Conservation (phyloP, 1,140 invertebrate species). For the Papilio glaucus region DNA sequence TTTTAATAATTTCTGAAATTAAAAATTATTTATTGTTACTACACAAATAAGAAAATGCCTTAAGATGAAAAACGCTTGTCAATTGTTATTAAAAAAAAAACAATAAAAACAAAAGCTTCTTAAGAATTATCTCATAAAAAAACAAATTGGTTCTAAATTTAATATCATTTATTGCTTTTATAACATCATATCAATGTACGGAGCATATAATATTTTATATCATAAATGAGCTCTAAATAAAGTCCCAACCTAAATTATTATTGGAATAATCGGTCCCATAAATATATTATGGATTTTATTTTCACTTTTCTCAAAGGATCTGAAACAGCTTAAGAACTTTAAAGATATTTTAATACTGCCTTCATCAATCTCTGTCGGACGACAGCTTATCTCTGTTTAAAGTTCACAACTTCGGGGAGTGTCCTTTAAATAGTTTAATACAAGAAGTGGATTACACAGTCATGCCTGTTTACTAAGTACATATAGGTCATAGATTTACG, state of each 20-base stretch:
- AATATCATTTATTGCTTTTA: no score
- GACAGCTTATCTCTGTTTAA: conserved; percentile 11
- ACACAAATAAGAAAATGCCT: no score
- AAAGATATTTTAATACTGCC: conserved; percentile 22
- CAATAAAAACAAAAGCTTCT: no score
- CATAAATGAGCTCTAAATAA: not conserved
- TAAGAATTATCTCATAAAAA: no score
- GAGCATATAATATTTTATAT: not conserved
- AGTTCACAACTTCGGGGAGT: not conserved
- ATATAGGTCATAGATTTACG: no score
- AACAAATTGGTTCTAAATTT: no score
- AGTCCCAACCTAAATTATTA: not conserved
- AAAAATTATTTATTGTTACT: no score
- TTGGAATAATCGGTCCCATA: not conserved
- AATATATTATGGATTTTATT: conserved; percentile 5
- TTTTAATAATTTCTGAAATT: no score
- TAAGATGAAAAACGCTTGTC: no score
- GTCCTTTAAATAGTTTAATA: conserved; percentile 3
- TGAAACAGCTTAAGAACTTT: conserved; percentile 8
- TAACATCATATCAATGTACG: no score
- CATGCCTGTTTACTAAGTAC: no score
- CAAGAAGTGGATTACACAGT: not conserved
- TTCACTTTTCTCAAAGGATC: conserved; percentile 23
- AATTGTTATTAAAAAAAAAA: no score
- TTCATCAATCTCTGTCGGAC: conserved; percentile 5